Evolutionary conservation across 2,888 invertebrate species (phyloP), one percentile per base, ranked within the genome.

Genomic region (Griposia aprilina): DNA sequence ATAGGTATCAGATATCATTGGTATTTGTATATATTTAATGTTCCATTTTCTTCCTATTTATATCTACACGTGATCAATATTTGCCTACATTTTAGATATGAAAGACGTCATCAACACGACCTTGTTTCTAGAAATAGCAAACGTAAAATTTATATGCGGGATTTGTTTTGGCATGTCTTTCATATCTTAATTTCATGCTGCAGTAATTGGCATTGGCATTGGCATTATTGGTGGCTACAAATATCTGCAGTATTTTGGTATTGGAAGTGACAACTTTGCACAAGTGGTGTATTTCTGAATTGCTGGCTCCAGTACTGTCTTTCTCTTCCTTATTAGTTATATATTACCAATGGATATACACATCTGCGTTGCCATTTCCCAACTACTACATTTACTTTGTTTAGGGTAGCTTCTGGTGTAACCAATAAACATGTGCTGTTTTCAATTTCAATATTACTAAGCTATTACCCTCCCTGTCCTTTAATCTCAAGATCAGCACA

Each of bases 91-190:
- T 82, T 80, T 84, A 83, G 82, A 85, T 74, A 57, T 81, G 45
- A 73, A 76, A 76, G 82, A 83, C 82, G 85, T 83, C 83, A 85
- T 57, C 45, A 67, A 73, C 65, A 30, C 63, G 85, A 85, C 83
- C 83, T 83, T 85, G 83, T 60, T 81, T 55, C 83, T 83, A 85
- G 83, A 85, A 81, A 83, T 83, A 83, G 83, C 63, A 69, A 55
- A 26, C 62, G 68, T 74, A 26, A 68, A 74, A 74, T 81, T 85
- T 81, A 76, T 85, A 76, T 62, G 55, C 36, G 69, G 60, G 60
- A 72, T 84, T 85, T 73, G 67, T 83, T 83, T 83, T 83, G 85
- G 83, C 83, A 83, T 85, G 59, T 72, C 55, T 84, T 83, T 84
- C 63, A 68, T 71, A 72, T 81, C 41, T 75, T 26, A 69, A 75